Percentiles rank a stretch among this genome's conserved stretches.
Evolutionary conservation across 2,888 invertebrate species (phyloP).

Genomic region (Gryllus longicercus): DNA sequence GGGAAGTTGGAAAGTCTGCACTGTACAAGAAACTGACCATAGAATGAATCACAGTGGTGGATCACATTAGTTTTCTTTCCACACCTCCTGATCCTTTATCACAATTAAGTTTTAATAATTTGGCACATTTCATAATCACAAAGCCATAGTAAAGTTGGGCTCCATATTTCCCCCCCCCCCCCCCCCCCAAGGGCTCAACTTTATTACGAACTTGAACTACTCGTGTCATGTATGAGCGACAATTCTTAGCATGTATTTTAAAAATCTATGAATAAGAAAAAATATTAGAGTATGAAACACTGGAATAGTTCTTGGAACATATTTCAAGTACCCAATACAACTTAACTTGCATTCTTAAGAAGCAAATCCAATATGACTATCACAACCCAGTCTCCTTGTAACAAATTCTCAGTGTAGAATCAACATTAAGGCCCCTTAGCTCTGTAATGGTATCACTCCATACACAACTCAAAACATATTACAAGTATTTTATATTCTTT

Average conservation of each 20-base stretch:
- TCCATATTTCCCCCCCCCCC: neutral
- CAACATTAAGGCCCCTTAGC: constrained; percentile 36
- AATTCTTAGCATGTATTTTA: constrained; percentile 19
- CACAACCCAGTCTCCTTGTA: constrained; percentile 18
- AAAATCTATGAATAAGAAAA: constrained; percentile 21
- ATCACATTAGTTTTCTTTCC: neutral
- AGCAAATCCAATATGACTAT: constrained; percentile 17
- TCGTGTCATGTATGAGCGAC: neutral
- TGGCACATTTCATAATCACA: constrained; percentile 17
- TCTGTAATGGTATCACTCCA: constrained; percentile 33
- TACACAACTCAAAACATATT: constrained; percentile 25
- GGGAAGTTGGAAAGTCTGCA: too few species aligned
- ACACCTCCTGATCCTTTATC: neutral
- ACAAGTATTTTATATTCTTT: constrained; percentile 30
- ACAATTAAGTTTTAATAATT: neutral
- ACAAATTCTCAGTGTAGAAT: constrained; percentile 28
- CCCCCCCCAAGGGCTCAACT: neutral
- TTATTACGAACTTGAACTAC: constrained; percentile 22
- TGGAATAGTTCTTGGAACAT: too few species aligned
- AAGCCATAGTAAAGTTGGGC: neutral
- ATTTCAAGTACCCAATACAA: constrained; percentile 20
- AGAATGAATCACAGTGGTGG: constrained; percentile 9
- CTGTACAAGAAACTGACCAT: too few species aligned
- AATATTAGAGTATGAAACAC: constrained; percentile 27
- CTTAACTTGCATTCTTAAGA: constrained; percentile 19